phyloP scores from a whole-genome alignment of 2,797 vertebrate species.

The Sebastiscus tertius region DNA sequence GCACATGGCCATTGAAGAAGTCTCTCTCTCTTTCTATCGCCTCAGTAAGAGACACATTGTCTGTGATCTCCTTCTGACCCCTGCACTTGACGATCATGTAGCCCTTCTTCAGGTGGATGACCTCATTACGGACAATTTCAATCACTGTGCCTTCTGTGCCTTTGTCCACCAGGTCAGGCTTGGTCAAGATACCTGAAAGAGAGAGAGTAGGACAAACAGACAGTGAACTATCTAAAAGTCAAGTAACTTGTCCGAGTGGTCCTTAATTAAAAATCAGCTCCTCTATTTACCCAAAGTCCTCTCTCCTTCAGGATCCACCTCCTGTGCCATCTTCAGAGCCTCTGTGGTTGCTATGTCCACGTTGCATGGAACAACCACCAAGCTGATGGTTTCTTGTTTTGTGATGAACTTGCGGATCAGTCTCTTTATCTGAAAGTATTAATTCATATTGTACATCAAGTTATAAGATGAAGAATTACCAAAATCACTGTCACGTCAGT shows the following conservation, averaged over 20 bases:
- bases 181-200: constrained; percentile 89
- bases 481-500: not conserved
- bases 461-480: not conserved
- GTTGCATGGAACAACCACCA: constrained; percentile 91
- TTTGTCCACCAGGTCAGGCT: constrained; percentile 91
- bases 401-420: constrained; percentile 85
- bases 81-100: constrained; percentile 93
- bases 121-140: constrained; percentile 81
- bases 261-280: not conserved
- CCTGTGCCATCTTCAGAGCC: constrained; percentile 90
- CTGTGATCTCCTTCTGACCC: constrained; percentile 89
- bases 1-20: constrained; percentile 84
- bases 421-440: constrained; percentile 81
- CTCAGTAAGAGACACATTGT: constrained; percentile 76
- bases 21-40: constrained; percentile 82
- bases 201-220: not conserved
- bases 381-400: constrained; percentile 89
- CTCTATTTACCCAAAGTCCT: constrained; percentile 88
- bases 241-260: not conserved
- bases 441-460: not conserved
- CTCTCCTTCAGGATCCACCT: constrained; percentile 87
- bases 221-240: not conserved
- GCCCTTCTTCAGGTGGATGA: constrained; percentile 87
- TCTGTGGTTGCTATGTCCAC: constrained; percentile 95
- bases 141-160: constrained; percentile 85